Conservation (phyloP, 2,888 invertebrate species). For the Leptinotarsa peninsularis region DNA sequence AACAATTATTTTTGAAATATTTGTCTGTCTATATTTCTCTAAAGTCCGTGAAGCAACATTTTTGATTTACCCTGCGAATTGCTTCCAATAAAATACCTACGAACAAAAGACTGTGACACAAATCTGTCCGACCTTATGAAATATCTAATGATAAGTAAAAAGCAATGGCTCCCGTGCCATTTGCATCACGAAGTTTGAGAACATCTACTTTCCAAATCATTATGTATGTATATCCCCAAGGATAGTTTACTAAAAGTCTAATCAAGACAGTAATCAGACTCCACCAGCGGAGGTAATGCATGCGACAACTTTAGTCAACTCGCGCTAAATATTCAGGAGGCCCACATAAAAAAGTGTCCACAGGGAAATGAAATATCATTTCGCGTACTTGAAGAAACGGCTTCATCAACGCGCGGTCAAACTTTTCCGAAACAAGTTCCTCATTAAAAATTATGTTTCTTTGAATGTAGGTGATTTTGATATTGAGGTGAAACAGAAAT, state of each 20-base stretch:
- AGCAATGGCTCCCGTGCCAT: background rate
- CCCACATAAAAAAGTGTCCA: background rate
- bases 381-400: background rate
- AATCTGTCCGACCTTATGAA: background rate
- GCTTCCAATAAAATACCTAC: too few species aligned
- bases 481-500: background rate
- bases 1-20: too few species aligned
- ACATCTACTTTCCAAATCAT: background rate
- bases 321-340: background rate
- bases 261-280: background rate
- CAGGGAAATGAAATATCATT: constrained; percentile 4
- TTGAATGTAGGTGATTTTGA: background rate
- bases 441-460: background rate
- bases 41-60: too few species aligned
- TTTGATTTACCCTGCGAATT: too few species aligned
- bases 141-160: constrained; percentile 3
- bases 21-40: too few species aligned
- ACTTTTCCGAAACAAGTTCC: background rate
- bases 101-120: background rate
- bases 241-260: background rate
- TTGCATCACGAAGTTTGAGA: background rate
- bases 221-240: constrained; percentile 6
- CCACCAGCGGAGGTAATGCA: background rate
- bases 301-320: constrained; percentile 2
- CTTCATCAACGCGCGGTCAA: background rate